A percentile compares a stretch with the other conserved stretches of the same genome.
Conservation (phyloP, 2,113 vertebrate species). For the Orthonyx spaldingii region DNA sequence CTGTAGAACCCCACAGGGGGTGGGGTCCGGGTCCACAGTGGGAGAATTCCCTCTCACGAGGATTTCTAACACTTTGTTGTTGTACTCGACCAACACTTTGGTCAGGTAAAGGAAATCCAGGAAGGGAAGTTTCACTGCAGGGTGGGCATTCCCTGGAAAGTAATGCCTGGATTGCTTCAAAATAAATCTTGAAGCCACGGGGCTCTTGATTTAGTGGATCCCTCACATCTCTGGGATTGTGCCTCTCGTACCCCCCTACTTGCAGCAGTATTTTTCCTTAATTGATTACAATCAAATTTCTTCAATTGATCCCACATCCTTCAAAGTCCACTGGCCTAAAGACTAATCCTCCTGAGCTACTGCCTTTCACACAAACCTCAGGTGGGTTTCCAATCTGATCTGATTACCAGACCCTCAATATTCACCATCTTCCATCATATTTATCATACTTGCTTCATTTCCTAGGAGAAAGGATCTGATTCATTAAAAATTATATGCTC, state of each 20-base stretch:
- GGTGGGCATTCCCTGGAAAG: background rate
- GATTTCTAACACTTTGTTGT: rapidly evolving
- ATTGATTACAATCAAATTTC: conserved; percentile 17
- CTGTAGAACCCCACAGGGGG: background rate
- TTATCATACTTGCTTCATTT: conserved; percentile 75
- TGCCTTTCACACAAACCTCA: conserved; percentile 36
- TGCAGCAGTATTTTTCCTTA: background rate
- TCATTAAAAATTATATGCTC: conserved; percentile 79
- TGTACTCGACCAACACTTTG: background rate
- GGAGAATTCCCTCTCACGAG: rapidly evolving
- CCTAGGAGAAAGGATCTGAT: conserved; percentile 71
- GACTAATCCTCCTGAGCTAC: conserved; percentile 10
- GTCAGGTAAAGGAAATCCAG: background rate
- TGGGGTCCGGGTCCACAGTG: rapidly evolving
- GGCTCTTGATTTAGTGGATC: background rate
- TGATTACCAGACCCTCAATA: conserved; percentile 50
- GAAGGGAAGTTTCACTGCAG: background rate
- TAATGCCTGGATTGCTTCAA: background rate
- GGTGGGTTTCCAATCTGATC: conserved; percentile 50
- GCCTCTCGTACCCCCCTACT: background rate
- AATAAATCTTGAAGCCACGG: background rate
- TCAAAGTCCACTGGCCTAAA: conserved; percentile 1
- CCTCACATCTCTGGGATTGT: background rate
- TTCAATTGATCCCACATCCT: conserved; percentile 23
- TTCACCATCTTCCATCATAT: conserved; percentile 58